A percentile compares a stretch with the other conserved stretches of the same genome.
Evolutionary conservation across 2,113 vertebrate species (phyloP).

Genomic region (Esox niger): DNA sequence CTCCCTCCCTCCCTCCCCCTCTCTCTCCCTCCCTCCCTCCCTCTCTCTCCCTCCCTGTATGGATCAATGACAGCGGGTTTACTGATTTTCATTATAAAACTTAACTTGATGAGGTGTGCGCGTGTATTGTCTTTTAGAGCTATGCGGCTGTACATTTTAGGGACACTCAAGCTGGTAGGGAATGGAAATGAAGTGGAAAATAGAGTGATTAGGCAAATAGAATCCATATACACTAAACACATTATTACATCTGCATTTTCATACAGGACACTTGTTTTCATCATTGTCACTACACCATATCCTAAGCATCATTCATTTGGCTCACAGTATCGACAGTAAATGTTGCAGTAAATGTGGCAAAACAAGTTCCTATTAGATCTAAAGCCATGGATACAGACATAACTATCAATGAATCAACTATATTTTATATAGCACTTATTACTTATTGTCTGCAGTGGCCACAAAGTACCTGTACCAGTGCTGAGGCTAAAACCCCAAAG

Average conservation of each 20-base stretch:
- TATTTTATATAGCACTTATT: too few species aligned
- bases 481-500: too few species aligned
- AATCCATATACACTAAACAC: slow-evolving; percentile 55
- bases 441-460: too few species aligned
- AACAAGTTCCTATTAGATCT: slow-evolving; percentile 42
- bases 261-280: slow-evolving; percentile 63
- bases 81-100: neutral
- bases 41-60: neutral
- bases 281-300: slow-evolving; percentile 57
- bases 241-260: slow-evolving; percentile 62
- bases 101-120: neutral
- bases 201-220: slow-evolving; percentile 57
- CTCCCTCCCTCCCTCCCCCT: neutral
- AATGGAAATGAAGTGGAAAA: slow-evolving; percentile 68
- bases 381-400: slow-evolving; percentile 25
- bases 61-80: too few species aligned
- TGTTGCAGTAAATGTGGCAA: slow-evolving; percentile 58
- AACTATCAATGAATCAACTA: too few species aligned
- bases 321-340: slow-evolving; percentile 56
- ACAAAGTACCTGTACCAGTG: too few species aligned
- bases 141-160: slow-evolving; percentile 32
- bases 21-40: neutral
- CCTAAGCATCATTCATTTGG: slow-evolving; percentile 51
- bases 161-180: slow-evolving; percentile 39
- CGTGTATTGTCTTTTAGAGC: neutral